Evolutionary conservation across 1,140 invertebrate genomes (phyloP).

Genomic region (Batillaria attramentaria): DNA sequence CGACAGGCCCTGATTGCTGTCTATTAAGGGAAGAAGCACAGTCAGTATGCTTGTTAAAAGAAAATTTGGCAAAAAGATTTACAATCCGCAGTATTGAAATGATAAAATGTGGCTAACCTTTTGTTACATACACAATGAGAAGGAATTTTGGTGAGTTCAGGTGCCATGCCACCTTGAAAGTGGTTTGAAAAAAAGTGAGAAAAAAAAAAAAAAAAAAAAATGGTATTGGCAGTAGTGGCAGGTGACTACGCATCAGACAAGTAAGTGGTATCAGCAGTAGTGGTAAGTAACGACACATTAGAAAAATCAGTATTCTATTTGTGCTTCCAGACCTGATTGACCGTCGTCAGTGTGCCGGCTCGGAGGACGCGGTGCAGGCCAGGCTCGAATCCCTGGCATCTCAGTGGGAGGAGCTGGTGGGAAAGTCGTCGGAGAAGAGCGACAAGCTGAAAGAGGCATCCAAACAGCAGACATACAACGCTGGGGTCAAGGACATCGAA

Average conservation of each 20-base stretch:
- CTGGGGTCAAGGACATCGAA: conserved; percentile 99
- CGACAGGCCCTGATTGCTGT: too few species aligned
- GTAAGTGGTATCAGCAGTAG: background rate
- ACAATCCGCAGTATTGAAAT: background rate
- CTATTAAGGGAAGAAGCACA: too few species aligned
- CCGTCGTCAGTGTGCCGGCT: conserved; percentile 73
- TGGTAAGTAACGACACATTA: background rate
- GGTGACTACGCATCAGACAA: background rate
- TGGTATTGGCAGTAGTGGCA: background rate
- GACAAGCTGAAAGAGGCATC: conserved; percentile 99
- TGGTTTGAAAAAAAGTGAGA: background rate
- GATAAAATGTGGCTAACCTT: background rate
- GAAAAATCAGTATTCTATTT: too few species aligned
- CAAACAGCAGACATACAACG: conserved; percentile 98
- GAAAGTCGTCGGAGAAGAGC: conserved; percentile 98
- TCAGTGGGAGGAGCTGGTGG: conserved; percentile 98
- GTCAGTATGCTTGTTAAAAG: too few species aligned
- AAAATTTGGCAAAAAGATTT: too few species aligned
- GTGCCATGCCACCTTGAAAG: too few species aligned
- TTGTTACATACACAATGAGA: background rate
- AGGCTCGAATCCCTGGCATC: conserved; percentile 95
- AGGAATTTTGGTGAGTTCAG: too few species aligned
- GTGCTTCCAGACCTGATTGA: conserved; percentile 68
- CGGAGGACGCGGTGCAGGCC: conserved; percentile 74
- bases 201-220: background rate